Evolutionary conservation across 2,113 vertebrate genomes (phyloP), one percentile per base, ranked within the genome.

Genomic region (Tricholaema leucomelas): DNA sequence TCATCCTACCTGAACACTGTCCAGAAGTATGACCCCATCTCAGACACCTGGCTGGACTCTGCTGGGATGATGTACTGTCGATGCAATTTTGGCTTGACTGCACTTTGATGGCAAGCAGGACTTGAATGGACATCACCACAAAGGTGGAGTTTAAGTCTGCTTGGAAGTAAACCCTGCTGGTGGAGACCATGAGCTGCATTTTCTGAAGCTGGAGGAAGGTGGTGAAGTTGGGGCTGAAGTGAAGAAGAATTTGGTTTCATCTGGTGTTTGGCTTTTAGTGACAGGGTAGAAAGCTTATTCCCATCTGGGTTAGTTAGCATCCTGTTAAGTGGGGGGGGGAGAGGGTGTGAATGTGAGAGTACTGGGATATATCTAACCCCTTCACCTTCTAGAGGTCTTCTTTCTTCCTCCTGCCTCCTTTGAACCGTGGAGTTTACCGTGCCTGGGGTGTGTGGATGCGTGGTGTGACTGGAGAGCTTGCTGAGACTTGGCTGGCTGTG

Each of bases 1-100:
- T 99, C 99, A 0, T 99, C 99, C 71, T 99, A 99, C 95, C 97
- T 99, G 95, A 99, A 99, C 97, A 98, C 98, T 28, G 99, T 99
- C 63, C 99, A 99, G 97, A 98, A 98, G 71, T 99, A 99, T 16
- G 98, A 99, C 72, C 99, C 99, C 27, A 98, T 99, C 95, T 98
- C 98, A 1, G 99, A 99, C 91, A 98, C 97, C 30, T 99, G 99
- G 99, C 98, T 98, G 97, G 99, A 99, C 98, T 99, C 98, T 2
- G 99, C 98, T 7, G 99, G 99, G 55, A 99, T 99, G 99, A 98
- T 98, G 97, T 98, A 98, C 95, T 99, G 99, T 81, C 99, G 99
- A 18, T 99, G 99, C 98, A 99, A 99, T 93, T 99, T 99, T 95
- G 99, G 99, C 85, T 97, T 99, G 67, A 98, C 99, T 30, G 99